phyloP scores from a whole-genome alignment of 1,140 invertebrate genomes.

The Philopotamus ludificatus region DNA sequence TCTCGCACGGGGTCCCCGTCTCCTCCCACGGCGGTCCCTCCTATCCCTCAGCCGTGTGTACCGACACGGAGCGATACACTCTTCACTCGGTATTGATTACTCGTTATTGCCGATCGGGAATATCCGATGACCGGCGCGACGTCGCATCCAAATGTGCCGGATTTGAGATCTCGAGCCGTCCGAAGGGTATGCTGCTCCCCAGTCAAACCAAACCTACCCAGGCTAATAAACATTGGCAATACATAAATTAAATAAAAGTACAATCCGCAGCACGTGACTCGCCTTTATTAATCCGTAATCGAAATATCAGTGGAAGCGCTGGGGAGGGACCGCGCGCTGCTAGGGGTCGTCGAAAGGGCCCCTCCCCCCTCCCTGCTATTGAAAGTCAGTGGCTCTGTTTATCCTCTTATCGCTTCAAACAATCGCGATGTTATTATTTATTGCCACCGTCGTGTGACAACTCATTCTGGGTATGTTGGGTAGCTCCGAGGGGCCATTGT shows the following conservation, averaged over 20 bases:
- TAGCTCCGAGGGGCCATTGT: background rate
- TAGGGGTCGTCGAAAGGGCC: background rate
- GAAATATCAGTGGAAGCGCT: constrained; percentile 17
- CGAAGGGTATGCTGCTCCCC: background rate
- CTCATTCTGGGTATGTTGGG: background rate
- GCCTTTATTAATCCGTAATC: constrained; percentile 41
- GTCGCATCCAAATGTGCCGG: no score
- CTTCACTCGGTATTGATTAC: background rate
- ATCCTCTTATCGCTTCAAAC: constrained; percentile 27
- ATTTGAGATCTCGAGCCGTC: no score
- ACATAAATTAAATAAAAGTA: constrained; percentile 42
- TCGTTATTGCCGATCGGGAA: no score
- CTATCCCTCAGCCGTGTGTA: background rate
- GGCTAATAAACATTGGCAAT: constrained; percentile 39
- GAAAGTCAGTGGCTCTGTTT: constrained; percentile 14
- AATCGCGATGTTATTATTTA: constrained; percentile 6
- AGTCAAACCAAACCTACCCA: constrained; percentile 1
- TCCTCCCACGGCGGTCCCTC: background rate
- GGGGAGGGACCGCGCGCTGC: background rate
- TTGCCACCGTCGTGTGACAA: background rate
- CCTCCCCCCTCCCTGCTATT: no score
- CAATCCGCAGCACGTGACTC: constrained; percentile 39
- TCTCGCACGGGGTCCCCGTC: background rate
- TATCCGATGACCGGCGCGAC: no score
- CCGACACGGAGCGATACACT: background rate